Base-by-base conservation (phyloP, 2,888 invertebrate species). In the Parnassius smintheus region DNA sequence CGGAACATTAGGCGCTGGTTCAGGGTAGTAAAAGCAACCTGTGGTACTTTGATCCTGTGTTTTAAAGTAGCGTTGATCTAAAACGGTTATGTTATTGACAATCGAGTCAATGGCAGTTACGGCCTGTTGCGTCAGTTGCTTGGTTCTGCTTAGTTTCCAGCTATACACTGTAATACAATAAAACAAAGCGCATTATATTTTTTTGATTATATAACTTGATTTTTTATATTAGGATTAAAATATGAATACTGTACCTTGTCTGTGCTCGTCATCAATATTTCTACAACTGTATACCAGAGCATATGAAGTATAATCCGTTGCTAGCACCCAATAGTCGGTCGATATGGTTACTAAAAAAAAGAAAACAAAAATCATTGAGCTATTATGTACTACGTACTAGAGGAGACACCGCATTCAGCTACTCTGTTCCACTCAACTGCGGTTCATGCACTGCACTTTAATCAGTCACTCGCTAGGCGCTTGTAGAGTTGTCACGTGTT, bases 211-310 rank as follows among this genome's bases (percentile, higher is more conserved):
- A 25, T 35, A 35, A 35, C 35, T 35, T 35, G 35, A 4, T 4
- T 35, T 7, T 35, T 35, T 35, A 35, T 1, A 35, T 35, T 4
- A 35, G 7, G 4, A 35, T 35, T 7, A 4, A 35, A 35, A 35
- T 0, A 35, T 7, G 4, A 46, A 46, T 10, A 4, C 4, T 3
- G 80, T 82, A 93, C 93, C 85, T 76, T 82, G 83, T 73, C 90
- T 92, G 54, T 72, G 66, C 46, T 93, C 79, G 1, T 84, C 72
- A 60, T 88, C 83, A 52, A 92, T 76, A 69, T 94, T 91, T 1
- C 73, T 75, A 73, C 95, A 95, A 49, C 94, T 93, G 87, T 94
- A 95, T 0, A 94, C 93, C 0, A 95, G 90, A 0, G 94, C 86
- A 69, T 93, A 95, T 55, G 86, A 86, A 0, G 73, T 76, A 75